phyloP scores from a whole-genome alignment of 2,888 invertebrate species.

The Dexiosoma caninum region DNA sequence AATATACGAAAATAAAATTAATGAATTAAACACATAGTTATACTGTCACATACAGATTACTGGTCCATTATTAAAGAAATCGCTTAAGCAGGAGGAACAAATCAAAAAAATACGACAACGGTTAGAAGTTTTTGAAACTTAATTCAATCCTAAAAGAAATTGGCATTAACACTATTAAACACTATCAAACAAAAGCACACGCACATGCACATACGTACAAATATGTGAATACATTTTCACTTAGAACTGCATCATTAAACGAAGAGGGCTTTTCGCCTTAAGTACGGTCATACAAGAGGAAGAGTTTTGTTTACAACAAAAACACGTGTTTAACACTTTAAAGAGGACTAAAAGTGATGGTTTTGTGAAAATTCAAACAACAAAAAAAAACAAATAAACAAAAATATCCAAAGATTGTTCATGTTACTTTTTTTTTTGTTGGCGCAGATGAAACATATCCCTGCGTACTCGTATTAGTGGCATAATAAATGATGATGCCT shows the following conservation, averaged over 20 bases:
- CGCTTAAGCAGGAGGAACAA: slow-evolving; percentile 4
- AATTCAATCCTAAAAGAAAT: no score
- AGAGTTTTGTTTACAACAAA: slow-evolving; percentile 51
- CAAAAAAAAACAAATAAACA: no score
- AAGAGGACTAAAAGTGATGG: slow-evolving; percentile 47
- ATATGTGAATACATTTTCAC: not conserved
- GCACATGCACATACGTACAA: not conserved
- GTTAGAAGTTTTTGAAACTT: slow-evolving; percentile 34
- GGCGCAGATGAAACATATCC: not conserved
- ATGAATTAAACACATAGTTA: slow-evolving; percentile 55
- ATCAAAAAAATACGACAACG: no score
- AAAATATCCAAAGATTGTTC: no score
- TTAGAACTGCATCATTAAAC: not conserved
- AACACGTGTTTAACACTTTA: slow-evolving; percentile 58
- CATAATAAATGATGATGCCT: not conserved
- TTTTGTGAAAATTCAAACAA: slow-evolving; percentile 19
- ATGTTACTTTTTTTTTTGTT: not conserved
- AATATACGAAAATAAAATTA: no score
- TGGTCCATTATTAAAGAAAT: slow-evolving; percentile 12
- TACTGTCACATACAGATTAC: slow-evolving; percentile 47
- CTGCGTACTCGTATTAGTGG: not conserved
- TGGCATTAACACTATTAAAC: slow-evolving; percentile 25
- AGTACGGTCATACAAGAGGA: slow-evolving; percentile 8
- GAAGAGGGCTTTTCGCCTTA: not conserved
- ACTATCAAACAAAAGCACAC: not conserved